Conservation (phyloP, 1,140 invertebrate genomes). For the Holcopasites calliopsidis region DNA sequence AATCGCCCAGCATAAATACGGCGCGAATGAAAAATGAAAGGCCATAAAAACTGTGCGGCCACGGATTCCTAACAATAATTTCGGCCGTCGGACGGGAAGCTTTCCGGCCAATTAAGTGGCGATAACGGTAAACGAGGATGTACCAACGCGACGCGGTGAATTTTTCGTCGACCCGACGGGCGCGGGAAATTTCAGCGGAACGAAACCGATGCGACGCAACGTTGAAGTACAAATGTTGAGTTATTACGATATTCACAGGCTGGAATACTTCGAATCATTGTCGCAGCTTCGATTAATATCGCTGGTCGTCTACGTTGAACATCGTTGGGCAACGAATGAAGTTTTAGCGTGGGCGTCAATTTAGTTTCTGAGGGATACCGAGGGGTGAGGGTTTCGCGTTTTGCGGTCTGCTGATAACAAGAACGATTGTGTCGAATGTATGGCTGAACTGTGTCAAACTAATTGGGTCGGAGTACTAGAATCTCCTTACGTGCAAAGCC, state of each 20-base stretch:
- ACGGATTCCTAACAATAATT: neutral
- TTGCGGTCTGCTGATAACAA: no score
- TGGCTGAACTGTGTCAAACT: neutral
- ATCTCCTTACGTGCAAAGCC: neutral
- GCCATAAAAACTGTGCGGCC: neutral
- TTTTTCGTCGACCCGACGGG: constrained; percentile 21
- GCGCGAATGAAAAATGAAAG: neutral
- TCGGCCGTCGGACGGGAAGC: neutral
- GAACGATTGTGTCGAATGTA: neutral
- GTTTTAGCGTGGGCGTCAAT: no score
- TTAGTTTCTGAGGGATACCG: no score
- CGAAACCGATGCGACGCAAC: neutral
- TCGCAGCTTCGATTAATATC: no score
- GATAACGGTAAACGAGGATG: constrained; percentile 13
- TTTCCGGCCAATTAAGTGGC: constrained; percentile 12
- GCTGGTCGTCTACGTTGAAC: no score
- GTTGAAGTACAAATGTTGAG: no score
- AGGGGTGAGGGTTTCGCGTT: no score
- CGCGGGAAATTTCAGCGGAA: constrained; percentile 1
- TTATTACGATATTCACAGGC: no score
- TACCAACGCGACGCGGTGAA: constrained; percentile 7
- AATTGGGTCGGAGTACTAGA: neutral
- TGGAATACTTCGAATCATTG: no score
- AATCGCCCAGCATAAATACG: neutral
- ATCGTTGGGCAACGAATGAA: no score